Evolutionary conservation across 2,797 vertebrate genomes (phyloP).

Genomic region (Sibirionetta formosa): DNA sequence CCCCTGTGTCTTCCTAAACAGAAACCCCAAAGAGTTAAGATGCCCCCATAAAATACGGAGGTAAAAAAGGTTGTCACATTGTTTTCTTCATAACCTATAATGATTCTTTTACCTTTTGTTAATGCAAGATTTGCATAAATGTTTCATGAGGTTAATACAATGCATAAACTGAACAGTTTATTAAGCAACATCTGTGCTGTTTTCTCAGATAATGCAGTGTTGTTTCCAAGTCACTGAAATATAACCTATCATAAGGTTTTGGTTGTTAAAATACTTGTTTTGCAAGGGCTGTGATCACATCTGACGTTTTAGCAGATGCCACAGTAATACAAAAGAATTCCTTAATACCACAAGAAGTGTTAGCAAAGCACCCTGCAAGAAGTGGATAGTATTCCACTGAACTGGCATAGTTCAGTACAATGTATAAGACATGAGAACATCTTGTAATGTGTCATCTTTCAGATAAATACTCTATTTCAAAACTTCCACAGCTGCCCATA

Average conservation of each 20-base stretch:
- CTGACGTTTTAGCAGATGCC: constrained; percentile 75
- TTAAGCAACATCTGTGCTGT: constrained; percentile 86
- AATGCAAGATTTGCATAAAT: constrained; percentile 85
- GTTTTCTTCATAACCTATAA: constrained; percentile 82
- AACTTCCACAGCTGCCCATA: neutral
- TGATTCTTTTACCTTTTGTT: constrained; percentile 83
- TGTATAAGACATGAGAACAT: neutral
- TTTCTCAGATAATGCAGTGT: constrained; percentile 79
- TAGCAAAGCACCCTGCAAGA: constrained; percentile 1
- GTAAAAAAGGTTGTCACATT: constrained; percentile 76
- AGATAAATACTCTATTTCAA: neutral
- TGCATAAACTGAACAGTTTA: constrained; percentile 81
- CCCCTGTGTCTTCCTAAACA: constrained; percentile 81
- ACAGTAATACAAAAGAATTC: constrained; percentile 63
- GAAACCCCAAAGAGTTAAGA: constrained; percentile 77
- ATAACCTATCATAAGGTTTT: constrained; percentile 81
- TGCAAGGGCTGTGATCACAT: constrained; percentile 74
- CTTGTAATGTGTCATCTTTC: constrained; percentile 8
- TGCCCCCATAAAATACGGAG: constrained; percentile 77
- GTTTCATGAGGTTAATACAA: constrained; percentile 84
- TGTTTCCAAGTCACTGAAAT: constrained; percentile 83
- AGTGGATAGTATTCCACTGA: neutral
- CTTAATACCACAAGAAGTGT: constrained; percentile 37
- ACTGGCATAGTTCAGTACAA: neutral
- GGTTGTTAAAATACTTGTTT: constrained; percentile 80